Conservation (phyloP, 2,797 vertebrate species). For the Enteromius paludinosus region DNA sequence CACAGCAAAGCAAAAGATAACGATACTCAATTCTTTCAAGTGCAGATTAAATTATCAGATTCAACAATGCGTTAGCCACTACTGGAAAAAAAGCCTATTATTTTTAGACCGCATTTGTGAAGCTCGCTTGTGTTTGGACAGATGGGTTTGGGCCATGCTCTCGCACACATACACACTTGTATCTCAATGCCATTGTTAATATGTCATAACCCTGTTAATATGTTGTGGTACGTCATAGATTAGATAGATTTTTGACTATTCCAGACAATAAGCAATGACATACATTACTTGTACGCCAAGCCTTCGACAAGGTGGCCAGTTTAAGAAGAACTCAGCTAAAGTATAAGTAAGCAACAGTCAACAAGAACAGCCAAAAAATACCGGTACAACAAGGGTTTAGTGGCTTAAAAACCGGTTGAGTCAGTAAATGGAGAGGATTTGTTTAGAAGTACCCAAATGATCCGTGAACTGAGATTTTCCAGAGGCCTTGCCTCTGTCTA, state of each 20-base stretch:
- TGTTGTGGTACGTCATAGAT: constrained; percentile 16
- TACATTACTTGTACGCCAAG: not conserved
- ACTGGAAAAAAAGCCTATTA: constrained; percentile 56
- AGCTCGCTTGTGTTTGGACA: constrained; percentile 64
- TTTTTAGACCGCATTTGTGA: constrained; percentile 54
- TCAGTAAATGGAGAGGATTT: constrained; percentile 65
- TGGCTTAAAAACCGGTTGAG: constrained; percentile 57
- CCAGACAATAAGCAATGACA: not conserved
- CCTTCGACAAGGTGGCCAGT: constrained; percentile 23
- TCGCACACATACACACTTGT: constrained; percentile 43
- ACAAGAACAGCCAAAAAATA: constrained; percentile 49
- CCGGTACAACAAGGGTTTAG: constrained; percentile 60
- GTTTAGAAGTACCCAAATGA: constrained; percentile 60
- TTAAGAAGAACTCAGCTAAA: constrained; percentile 19
- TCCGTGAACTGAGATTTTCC: constrained; percentile 65
- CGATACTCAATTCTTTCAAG: constrained; percentile 47
- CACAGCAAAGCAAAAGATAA: constrained; percentile 55
- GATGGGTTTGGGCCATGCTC: constrained; percentile 58
- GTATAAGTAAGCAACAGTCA: constrained; percentile 38
- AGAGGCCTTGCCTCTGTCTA: constrained; percentile 56
- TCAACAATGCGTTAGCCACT: constrained; percentile 54
- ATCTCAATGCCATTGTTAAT: constrained; percentile 46
- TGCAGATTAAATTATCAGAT: constrained; percentile 48
- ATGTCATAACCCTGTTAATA: constrained; percentile 45
- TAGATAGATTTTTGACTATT: not conserved